phyloP scores from a whole-genome alignment of 2,797 vertebrate genomes.

The Clarias laeviceps region DNA sequence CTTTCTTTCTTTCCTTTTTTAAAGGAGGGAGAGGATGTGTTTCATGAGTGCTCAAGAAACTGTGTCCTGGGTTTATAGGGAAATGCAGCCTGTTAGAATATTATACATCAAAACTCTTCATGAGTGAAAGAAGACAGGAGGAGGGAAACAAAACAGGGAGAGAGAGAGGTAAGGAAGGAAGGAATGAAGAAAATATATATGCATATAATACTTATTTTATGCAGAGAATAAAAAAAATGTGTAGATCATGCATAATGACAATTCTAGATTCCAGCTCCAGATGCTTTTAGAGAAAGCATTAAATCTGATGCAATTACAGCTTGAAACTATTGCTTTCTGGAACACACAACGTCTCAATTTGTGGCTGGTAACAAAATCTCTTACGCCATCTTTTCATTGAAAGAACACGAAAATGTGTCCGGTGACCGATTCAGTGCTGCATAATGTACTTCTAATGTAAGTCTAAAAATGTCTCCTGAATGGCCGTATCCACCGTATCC shows the following conservation, averaged over 20 bases:
- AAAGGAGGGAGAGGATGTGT: constrained; percentile 1
- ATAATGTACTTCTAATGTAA: background rate
- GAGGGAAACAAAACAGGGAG: background rate
- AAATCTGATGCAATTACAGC: background rate
- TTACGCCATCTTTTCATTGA: background rate
- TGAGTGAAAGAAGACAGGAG: background rate
- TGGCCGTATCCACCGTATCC: background rate
- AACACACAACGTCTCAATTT: background rate
- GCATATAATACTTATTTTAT: background rate
- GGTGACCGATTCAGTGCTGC: background rate
- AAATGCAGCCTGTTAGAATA: constrained; percentile 12
- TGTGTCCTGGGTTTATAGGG: constrained; percentile 3
- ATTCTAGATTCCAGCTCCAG: background rate
- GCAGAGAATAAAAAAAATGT: background rate
- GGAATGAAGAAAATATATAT: background rate
- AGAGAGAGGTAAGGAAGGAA: background rate
- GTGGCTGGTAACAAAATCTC: background rate
- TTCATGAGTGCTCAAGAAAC: constrained; percentile 7
- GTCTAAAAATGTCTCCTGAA: background rate
- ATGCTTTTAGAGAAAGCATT: background rate
- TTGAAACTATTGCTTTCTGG: background rate
- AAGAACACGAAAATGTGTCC: background rate
- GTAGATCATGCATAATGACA: background rate
- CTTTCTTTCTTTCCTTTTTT: background rate
- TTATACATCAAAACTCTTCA: constrained; percentile 2